phyloP scores from a whole-genome alignment of 2,888 invertebrate genomes.

The Heliconius cydno region DNA sequence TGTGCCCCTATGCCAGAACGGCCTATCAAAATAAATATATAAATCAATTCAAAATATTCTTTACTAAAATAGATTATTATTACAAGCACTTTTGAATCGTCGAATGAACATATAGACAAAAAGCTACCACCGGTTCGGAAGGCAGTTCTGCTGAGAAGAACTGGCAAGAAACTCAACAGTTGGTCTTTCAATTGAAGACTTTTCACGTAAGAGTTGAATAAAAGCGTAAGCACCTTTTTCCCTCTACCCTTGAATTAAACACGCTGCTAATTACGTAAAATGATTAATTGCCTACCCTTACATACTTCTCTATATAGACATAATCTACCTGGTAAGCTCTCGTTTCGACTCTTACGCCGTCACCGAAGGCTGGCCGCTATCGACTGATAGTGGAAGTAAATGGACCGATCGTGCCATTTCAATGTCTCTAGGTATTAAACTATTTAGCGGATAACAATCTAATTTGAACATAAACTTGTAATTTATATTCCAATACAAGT shows the following conservation, averaged over 20 bases:
- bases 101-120: no score
- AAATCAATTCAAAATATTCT: no score
- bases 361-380: slow-evolving; percentile 56
- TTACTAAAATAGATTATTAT: no score
- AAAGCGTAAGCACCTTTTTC: slow-evolving; percentile 48
- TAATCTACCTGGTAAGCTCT: slow-evolving; percentile 39
- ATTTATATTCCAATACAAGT: slow-evolving; percentile 51
- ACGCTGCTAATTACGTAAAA: slow-evolving; percentile 32
- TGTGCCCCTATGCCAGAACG: no score
- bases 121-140: no score
- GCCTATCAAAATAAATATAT: no score
- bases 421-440: slow-evolving; percentile 51
- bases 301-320: slow-evolving; percentile 28
- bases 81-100: no score
- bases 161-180: no score
- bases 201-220: slow-evolving; percentile 51
- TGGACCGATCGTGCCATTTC: slow-evolving; percentile 58
- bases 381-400: slow-evolving; percentile 65
- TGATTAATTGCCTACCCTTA: slow-evolving; percentile 37
- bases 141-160: no score
- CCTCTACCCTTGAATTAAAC: slow-evolving; percentile 45
- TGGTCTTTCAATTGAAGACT: slow-evolving; percentile 61
- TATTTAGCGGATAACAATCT: slow-evolving; percentile 57
- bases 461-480: slow-evolving; percentile 49
- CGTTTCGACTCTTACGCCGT: slow-evolving; percentile 48